phyloP scores from a whole-genome alignment of 2,113 vertebrate genomes.

The Sinocyclocheilus rhinocerous region DNA sequence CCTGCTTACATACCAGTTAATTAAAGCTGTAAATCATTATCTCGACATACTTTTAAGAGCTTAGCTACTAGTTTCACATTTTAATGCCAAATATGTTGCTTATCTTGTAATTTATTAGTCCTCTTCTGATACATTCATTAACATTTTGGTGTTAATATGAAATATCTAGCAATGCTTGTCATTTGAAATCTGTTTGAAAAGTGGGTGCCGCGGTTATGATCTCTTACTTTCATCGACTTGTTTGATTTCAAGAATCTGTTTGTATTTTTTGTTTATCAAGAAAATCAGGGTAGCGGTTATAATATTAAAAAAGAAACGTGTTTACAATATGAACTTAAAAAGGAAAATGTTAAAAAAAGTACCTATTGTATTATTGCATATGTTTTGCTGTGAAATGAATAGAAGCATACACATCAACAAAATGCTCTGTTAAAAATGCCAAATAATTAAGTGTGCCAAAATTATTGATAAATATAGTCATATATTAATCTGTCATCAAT shows the following conservation, averaged over 20 bases:
- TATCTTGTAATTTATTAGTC: constrained; percentile 89
- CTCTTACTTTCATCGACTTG: constrained; percentile 60
- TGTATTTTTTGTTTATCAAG: constrained; percentile 69
- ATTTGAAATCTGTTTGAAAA: constrained; percentile 88
- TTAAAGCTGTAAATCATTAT: constrained; percentile 72
- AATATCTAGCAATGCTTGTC: constrained; percentile 91
- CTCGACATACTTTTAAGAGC: constrained; percentile 53
- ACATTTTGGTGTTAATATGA: constrained; percentile 95
- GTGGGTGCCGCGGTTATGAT: constrained; percentile 66
- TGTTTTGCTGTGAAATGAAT: constrained; percentile 67
- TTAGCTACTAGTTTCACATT: constrained; percentile 84
- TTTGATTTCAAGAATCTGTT: constrained; percentile 70
- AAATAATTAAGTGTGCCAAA: constrained; percentile 79
- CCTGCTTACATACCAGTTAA: constrained; percentile 93
- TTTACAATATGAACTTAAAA: constrained; percentile 67
- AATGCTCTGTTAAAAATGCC: constrained; percentile 70
- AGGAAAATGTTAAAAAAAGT: constrained; percentile 45
- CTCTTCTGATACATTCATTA: constrained; percentile 96
- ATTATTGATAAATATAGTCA: constrained; percentile 75
- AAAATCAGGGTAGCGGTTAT: constrained; percentile 68
- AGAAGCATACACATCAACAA: constrained; percentile 67
- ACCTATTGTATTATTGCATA: constrained; percentile 64
- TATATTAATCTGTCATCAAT: constrained; percentile 77
- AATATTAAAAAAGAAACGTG: constrained; percentile 64
- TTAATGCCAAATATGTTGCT: constrained; percentile 95